Base-by-base conservation (phyloP, 1,140 invertebrate species). In the Diorhabda carinulata region DNA sequence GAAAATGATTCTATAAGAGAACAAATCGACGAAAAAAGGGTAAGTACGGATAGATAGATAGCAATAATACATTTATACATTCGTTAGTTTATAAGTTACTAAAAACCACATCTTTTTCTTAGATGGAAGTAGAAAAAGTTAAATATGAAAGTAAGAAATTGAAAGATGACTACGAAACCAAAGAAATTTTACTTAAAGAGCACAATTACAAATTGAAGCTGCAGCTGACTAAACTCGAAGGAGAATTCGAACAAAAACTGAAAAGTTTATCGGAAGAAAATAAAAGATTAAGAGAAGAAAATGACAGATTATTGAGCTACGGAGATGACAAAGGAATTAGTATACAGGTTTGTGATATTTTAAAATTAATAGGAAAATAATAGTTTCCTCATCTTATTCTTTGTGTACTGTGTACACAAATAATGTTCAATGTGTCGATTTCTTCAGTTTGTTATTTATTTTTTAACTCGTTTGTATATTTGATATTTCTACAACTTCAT, bases 81-180 rank as follows among this genome's bases (percentile, higher is more conserved):
- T 25, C 25, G 25, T 25, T 25, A 25, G 25, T 25, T 25, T 25
- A 25, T 25, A 25, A 25, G 25, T 25, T 25, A 52, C 47, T 52
- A 52, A 4, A 8, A 4, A 2, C n/a, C n/a, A 52, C 47, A 52
- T 52, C n/a, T 52, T 8, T 52, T 52, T 52, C n/a, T 52, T n/a
- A 60, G 58, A 43, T 76, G 72, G 52, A 81, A 76, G 59, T 80
- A 72, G 61, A 71, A 77, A 63, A 77, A 69, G 62, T 78, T 9
- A 72, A 77, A 71, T 64, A 70, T 3, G 72, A 81, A 80, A 70
- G 78, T 75, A 57, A 71, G 8, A 82, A 81, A 63, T 64, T 84
- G 7, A 77, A 80, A 25, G 66, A 78, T 0, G 83, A 84, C 7
- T 83, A 84, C 60, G 78, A 82, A 61, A 78, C 70, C 7, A 83